A percentile compares a stretch with the other conserved stretches of the same genome.
Conservation (phyloP, 2,888 invertebrate genomes). For the Chalcosyrphus nemorum region DNA sequence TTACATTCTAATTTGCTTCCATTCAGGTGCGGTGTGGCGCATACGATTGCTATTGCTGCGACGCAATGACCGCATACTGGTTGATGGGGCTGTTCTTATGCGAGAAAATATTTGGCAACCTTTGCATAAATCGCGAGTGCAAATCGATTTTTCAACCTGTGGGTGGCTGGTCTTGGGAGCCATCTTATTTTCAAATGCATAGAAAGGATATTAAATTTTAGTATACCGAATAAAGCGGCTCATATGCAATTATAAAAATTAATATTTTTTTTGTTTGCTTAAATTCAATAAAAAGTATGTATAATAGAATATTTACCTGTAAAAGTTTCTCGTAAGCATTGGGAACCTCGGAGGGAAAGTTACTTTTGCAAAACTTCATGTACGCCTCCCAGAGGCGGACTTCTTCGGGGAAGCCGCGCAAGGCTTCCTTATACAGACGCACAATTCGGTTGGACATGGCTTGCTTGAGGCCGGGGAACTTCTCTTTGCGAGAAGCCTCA, state of each 20-base stretch:
- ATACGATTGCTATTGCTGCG: not conserved
- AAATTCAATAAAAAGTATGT: conserved; percentile 74
- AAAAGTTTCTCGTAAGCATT: conserved; percentile 85
- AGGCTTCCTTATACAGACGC: conserved; percentile 88
- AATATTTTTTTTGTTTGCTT: not conserved
- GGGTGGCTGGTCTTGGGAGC: not conserved
- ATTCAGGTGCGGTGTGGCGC: not conserved
- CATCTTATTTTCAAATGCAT: not conserved
- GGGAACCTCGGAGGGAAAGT: conserved; percentile 84
- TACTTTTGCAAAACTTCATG: conserved; percentile 89
- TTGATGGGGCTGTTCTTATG: not conserved
- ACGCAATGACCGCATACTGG: not conserved
- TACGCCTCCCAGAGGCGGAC: conserved; percentile 89
- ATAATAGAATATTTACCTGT: conserved; percentile 82
- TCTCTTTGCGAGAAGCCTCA: conserved; percentile 85
- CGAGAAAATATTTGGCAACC: not conserved
- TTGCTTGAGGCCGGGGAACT: conserved; percentile 86
- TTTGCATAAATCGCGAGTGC: not conserved
- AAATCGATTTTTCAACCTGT: conserved; percentile 20
- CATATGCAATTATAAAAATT: not conserved
- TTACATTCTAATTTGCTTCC: not conserved
- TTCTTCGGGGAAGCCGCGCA: conserved; percentile 88
- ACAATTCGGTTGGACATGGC: conserved; percentile 88
- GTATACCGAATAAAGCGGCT: not conserved
- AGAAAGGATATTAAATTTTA: conserved; percentile 16